Percentiles rank a stretch among this genome's conserved stretches.
phyloP scores from a whole-genome alignment of 1,140 invertebrate species.

The Spodoptera frugiperda region DNA sequence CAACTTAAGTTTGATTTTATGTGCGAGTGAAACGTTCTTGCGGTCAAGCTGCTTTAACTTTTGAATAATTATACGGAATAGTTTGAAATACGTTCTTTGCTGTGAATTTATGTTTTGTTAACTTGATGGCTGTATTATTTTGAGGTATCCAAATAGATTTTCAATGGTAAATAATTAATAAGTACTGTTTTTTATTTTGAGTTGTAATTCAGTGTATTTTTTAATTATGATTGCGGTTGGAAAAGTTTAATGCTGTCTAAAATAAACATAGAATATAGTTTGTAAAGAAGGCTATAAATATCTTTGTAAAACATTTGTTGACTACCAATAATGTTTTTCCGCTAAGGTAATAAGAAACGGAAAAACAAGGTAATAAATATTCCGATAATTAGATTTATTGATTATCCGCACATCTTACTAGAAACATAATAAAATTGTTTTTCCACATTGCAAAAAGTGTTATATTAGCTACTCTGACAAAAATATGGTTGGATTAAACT shows the following conservation, averaged over 20 bases:
- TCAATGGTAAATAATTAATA: not conserved
- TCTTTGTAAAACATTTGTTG: not conserved
- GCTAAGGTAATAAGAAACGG: slow-evolving; percentile 10
- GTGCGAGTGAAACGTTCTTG: slow-evolving; percentile 39
- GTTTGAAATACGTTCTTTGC: not conserved
- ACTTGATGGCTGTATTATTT: not conserved
- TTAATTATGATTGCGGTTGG: no score
- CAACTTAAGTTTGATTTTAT: slow-evolving; percentile 57
- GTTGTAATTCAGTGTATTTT: no score
- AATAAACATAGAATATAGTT: not conserved
- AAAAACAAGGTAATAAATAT: slow-evolving; percentile 37
- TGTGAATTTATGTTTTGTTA: not conserved
- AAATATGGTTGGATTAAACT: no score
- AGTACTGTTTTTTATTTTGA: not conserved
- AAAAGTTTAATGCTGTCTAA: no score
- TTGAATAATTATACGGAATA: slow-evolving; percentile 43
- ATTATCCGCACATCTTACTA: slow-evolving; percentile 13
- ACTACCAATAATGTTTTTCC: not conserved
- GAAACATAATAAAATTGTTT: slow-evolving; percentile 16
- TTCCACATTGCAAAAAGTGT: not conserved
- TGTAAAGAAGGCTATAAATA: no score
- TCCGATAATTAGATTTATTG: slow-evolving; percentile 15
- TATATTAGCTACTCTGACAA: no score
- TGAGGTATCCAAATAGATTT: not conserved
- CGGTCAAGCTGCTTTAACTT: slow-evolving; percentile 44